phyloP scores from a whole-genome alignment of 2,797 vertebrate genomes.

The Ispidina lecontei region DNA sequence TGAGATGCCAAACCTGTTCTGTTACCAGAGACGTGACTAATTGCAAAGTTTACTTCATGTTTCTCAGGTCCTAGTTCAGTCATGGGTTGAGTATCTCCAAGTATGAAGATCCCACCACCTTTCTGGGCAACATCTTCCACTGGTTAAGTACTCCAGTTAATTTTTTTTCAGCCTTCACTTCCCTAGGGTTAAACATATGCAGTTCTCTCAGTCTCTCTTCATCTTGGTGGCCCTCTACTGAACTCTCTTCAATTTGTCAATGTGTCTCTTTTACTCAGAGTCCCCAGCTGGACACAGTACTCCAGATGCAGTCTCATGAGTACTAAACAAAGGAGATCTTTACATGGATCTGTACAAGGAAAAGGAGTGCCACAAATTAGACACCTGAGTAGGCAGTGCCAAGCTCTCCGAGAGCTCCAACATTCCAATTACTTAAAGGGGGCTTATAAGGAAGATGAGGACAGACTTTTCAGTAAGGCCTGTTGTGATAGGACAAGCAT shows the following conservation, averaged over 20 bases:
- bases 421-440: background rate
- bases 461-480: background rate
- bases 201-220: background rate
- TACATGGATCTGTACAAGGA: background rate
- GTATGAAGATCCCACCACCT: background rate
- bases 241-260: background rate
- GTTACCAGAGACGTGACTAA: background rate
- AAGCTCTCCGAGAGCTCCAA: background rate
- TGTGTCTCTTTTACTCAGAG: background rate
- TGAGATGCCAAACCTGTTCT: slow-evolving; percentile 24
- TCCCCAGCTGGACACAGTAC: background rate
- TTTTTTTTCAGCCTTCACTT: background rate
- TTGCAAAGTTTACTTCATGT: background rate
- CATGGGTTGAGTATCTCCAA: background rate
- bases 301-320: background rate
- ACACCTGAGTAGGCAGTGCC: background rate
- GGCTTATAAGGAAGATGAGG: background rate
- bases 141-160: background rate
- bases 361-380: background rate
- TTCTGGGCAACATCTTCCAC: background rate
- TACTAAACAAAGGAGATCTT: background rate
- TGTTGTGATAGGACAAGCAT: background rate
- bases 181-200: background rate
- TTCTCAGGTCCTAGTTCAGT: background rate
- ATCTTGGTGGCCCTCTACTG: background rate